Percentiles rank a stretch among this genome's conserved stretches.
These are phyloP conservation scores for Acleris literana DNA, from an alignment of 2,888 invertebrate species.

Conservation along the genomic window DNA sequence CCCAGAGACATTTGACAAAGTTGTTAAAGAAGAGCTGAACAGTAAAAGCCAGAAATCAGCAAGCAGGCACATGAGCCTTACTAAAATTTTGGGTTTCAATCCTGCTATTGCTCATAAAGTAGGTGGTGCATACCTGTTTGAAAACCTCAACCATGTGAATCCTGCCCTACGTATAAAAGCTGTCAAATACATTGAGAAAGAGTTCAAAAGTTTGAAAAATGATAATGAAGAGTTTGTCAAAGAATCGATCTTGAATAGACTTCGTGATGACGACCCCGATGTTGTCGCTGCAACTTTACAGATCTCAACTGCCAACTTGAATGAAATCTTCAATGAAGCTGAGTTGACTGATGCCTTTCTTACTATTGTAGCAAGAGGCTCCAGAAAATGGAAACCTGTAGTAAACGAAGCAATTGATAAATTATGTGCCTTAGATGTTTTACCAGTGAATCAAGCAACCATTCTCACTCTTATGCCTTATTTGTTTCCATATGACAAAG, in stretches of 20 bases:
- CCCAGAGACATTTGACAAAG: slow-evolving; percentile 87
- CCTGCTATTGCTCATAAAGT: slow-evolving; percentile 81
- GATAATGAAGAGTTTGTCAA: slow-evolving; percentile 85
- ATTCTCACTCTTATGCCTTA: slow-evolving; percentile 85
- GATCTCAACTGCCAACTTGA: slow-evolving; percentile 62
- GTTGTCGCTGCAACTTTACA: slow-evolving; percentile 84
- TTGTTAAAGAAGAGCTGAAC: slow-evolving; percentile 83
- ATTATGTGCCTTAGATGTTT: slow-evolving; percentile 69
- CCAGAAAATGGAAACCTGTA: slow-evolving; percentile 70
- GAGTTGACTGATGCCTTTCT: slow-evolving; percentile 77
- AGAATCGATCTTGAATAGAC: slow-evolving; percentile 85
- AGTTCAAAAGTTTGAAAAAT: slow-evolving; percentile 73
- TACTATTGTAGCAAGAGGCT: slow-evolving; percentile 74
- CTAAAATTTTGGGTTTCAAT: slow-evolving; percentile 78
- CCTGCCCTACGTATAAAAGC: slow-evolving; percentile 86
- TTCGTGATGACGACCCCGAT: slow-evolving; percentile 86
- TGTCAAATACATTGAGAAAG: slow-evolving; percentile 84
- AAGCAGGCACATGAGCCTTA: slow-evolving; percentile 64
- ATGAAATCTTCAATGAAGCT: slow-evolving; percentile 70
- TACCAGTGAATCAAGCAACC: slow-evolving; percentile 81
- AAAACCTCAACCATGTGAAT: slow-evolving; percentile 89
- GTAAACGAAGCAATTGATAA: slow-evolving; percentile 68
- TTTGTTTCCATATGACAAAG: slow-evolving; percentile 80
- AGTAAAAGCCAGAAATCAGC: slow-evolving; percentile 57
- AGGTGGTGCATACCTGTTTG: slow-evolving; percentile 83